A percentile compares a stretch with the other conserved stretches of the same genome.
phyloP scores from a whole-genome alignment of 2,888 invertebrate species.

The Conops quadrifasciatus region DNA sequence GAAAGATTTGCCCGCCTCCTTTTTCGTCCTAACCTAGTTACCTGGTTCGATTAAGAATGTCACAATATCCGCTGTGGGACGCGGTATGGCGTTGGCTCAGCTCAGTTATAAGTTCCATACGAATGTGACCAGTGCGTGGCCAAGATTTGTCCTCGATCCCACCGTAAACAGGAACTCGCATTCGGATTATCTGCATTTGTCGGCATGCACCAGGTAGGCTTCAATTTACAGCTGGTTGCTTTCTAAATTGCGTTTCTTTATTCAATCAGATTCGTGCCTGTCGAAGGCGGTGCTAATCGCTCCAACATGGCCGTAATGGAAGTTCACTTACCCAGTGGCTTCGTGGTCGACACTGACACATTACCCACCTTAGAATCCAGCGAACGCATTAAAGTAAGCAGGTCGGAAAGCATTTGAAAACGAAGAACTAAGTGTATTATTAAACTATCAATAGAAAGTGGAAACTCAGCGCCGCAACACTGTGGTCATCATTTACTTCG shows the following conservation, averaged over 20 bases:
- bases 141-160: slow-evolving; percentile 87
- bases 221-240: neutral
- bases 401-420: neutral
- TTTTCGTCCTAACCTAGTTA: slow-evolving; percentile 47
- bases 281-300: slow-evolving; percentile 64
- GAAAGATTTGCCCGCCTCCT: neutral
- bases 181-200: slow-evolving; percentile 81
- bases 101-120: slow-evolving; percentile 83
- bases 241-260: neutral
- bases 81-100: slow-evolving; percentile 81
- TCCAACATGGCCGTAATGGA: slow-evolving; percentile 90
- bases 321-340: slow-evolving; percentile 89
- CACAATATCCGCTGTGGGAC: slow-evolving; percentile 80
- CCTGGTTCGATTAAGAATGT: slow-evolving; percentile 69
- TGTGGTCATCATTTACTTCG: slow-evolving; percentile 78
- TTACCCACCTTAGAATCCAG: slow-evolving; percentile 73
- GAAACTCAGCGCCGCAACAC: slow-evolving; percentile 74
- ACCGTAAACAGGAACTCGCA: slow-evolving; percentile 88
- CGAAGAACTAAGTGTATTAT: neutral
- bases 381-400: slow-evolving; percentile 63
- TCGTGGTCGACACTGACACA: slow-evolving; percentile 82
- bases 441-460: slow-evolving; percentile 66
- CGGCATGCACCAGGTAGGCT: slow-evolving; percentile 79
- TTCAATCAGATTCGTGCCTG: slow-evolving; percentile 56
- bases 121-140: slow-evolving; percentile 89